Conservation (phyloP, 2,113 vertebrate genomes). For the Mastomys coucha region DNA sequence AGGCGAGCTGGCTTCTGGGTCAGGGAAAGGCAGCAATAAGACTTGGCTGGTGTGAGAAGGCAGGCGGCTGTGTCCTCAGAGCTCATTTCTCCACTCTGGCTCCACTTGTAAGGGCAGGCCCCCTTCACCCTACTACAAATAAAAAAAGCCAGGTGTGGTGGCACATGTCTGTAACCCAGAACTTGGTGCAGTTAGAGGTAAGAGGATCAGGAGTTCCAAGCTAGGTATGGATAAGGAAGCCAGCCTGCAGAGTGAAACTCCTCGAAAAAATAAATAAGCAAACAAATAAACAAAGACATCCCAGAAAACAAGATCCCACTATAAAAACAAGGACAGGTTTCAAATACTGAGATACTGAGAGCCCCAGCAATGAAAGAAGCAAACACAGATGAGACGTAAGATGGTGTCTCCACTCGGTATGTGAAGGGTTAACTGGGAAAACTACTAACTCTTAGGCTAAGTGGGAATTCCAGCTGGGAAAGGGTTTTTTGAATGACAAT, state of each 20-base stretch:
- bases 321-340: neutral
- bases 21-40: too few relatives aligned
- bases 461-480: neutral
- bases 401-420: fast-evolving
- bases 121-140: neutral
- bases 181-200: neutral
- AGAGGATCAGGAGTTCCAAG: neutral
- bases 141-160: neutral
- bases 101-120: too few relatives aligned
- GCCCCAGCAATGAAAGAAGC: neutral
- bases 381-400: neutral
- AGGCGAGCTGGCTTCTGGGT: too few relatives aligned
- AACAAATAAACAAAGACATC: neutral
- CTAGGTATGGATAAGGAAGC: neutral
- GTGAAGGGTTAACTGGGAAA: fast-evolving
- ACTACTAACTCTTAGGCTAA: neutral
- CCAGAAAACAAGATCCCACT: neutral
- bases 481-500: too few relatives aligned
- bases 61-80: too few relatives aligned
- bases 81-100: too few relatives aligned
- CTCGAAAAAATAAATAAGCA: neutral
- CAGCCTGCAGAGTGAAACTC: neutral
- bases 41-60: too few relatives aligned
- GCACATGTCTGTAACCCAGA: neutral
- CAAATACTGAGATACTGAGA: neutral